Conservation (phyloP, 2,113 vertebrate genomes). For the Thalassarche chlororhynchos region DNA sequence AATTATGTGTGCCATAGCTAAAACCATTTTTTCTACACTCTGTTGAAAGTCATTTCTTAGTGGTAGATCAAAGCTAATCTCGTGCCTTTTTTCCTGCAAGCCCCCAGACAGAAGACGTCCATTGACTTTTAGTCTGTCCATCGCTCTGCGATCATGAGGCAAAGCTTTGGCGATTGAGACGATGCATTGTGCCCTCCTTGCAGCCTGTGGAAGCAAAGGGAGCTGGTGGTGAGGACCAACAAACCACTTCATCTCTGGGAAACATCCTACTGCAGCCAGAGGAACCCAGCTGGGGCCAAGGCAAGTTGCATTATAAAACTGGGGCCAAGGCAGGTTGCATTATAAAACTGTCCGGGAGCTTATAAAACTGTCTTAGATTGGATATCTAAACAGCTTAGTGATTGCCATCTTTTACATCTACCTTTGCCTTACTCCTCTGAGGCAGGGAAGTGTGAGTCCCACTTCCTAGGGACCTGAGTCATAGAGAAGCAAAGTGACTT, state of each 20-base stretch:
- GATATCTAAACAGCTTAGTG: background rate
- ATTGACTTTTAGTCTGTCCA: background rate
- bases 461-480: background rate
- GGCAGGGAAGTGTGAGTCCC: background rate
- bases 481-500: background rate
- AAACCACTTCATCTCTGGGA: background rate
- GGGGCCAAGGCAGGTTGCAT: background rate
- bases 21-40: fast-evolving
- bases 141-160: fast-evolving
- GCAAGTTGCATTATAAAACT: background rate
- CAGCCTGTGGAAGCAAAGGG: background rate
- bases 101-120: fast-evolving
- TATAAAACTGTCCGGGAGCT: background rate
- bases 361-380: background rate
- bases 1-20: background rate
- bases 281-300: background rate
- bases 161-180: background rate
- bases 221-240: background rate
- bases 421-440: background rate
- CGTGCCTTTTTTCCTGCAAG: background rate
- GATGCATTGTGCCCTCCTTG: background rate
- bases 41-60: background rate
- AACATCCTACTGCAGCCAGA: background rate
- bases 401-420: background rate
- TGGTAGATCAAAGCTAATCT: background rate